Conservation (phyloP, 2,888 invertebrate genomes). For the Linnaemya vulpina region DNA sequence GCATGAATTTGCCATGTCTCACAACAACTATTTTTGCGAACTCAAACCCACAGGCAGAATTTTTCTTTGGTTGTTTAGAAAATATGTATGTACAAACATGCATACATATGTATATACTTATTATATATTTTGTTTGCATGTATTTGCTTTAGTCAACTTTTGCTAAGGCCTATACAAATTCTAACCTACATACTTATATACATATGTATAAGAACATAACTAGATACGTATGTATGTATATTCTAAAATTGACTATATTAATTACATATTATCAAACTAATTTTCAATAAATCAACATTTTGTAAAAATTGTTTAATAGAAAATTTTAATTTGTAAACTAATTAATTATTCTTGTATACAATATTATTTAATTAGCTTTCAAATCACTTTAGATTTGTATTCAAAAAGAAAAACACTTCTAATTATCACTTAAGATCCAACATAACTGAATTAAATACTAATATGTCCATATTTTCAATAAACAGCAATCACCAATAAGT, state of each 20-base stretch:
- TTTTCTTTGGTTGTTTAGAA: neutral
- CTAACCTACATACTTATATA: too few relatives aligned
- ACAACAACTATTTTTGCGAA: conserved; percentile 4
- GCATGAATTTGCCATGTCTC: conserved; percentile 2
- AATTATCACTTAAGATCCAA: conserved; percentile 1
- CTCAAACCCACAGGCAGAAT: neutral
- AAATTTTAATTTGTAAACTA: too few relatives aligned
- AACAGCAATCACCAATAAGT: neutral
- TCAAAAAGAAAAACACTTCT: neutral
- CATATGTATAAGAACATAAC: too few relatives aligned
- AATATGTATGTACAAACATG: too few relatives aligned
- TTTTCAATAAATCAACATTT: too few relatives aligned
- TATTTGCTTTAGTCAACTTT: too few relatives aligned
- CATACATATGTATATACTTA: neutral
- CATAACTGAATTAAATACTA: conserved; percentile 41
- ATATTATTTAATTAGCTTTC: neutral
- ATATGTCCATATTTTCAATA: neutral
- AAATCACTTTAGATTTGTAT: neutral
- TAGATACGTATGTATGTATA: too few relatives aligned
- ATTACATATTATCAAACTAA: too few relatives aligned
- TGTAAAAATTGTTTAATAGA: too few relatives aligned
- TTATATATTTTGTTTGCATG: too few relatives aligned
- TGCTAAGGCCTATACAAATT: too few relatives aligned
- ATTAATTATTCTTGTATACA: neutral
- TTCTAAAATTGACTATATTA: too few relatives aligned